Conservation (phyloP, 2,888 invertebrate genomes). For the Lysandra coridon region DNA sequence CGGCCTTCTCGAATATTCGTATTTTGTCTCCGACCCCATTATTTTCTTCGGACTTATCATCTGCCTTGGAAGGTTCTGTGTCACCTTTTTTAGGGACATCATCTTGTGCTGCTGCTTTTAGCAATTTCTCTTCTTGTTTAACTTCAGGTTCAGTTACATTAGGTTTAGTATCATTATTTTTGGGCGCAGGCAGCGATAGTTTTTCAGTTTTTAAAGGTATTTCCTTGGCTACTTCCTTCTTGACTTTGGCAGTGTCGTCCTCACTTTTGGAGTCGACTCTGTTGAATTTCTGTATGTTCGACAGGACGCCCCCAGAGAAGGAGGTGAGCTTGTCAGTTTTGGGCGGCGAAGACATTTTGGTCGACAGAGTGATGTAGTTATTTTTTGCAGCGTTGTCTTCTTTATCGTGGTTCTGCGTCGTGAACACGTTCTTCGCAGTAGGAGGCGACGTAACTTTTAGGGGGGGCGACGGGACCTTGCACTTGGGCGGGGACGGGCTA, state of each 20-base stretch:
- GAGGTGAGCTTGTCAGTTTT: slow-evolving; percentile 33
- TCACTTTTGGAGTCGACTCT: slow-evolving; percentile 44
- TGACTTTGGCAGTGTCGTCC: slow-evolving; percentile 41
- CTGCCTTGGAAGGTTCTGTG: slow-evolving; percentile 37
- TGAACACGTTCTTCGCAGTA: not conserved
- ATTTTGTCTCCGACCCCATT: slow-evolving; percentile 76
- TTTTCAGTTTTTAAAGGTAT: slow-evolving; percentile 49
- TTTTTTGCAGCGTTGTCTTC: slow-evolving; percentile 38
- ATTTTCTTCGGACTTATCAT: slow-evolving; percentile 53
- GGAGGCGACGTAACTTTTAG: slow-evolving; percentile 34
- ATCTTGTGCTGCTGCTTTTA: not conserved
- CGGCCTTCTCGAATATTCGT: slow-evolving; percentile 72
- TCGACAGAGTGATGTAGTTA: slow-evolving; percentile 28
- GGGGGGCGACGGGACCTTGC: slow-evolving; percentile 37
- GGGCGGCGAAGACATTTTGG: slow-evolving; percentile 35
- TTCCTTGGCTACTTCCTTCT: slow-evolving; percentile 52
- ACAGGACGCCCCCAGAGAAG: slow-evolving; percentile 29
- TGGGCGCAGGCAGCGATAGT: slow-evolving; percentile 44
- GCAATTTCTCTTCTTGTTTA: slow-evolving; percentile 34
- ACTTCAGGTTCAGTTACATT: slow-evolving; percentile 37
- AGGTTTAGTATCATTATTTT: slow-evolving; percentile 36
- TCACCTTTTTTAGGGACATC: slow-evolving; percentile 32
- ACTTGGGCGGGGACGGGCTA: slow-evolving; percentile 33
- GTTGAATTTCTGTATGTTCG: slow-evolving; percentile 43
- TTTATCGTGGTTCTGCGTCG: slow-evolving; percentile 33